Percentiles rank a stretch among this genome's conserved stretches.
Conservation (phyloP, 2,113 vertebrate species). For the Gymnorhina tibicen region DNA sequence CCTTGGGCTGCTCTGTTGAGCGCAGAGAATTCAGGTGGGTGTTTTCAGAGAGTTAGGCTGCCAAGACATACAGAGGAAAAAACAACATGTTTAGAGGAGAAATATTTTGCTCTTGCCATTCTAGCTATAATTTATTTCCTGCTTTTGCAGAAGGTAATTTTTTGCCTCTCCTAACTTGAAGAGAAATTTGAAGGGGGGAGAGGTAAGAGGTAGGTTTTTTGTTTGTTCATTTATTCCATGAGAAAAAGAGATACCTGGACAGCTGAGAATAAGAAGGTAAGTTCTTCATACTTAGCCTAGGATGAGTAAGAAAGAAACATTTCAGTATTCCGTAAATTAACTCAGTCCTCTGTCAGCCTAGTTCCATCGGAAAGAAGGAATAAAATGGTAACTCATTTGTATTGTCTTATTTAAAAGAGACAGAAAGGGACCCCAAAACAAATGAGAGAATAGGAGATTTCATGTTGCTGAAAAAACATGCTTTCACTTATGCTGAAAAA, state of each 20-base stretch:
- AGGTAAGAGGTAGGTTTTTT: not conserved
- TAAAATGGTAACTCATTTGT: not conserved
- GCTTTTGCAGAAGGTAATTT: not conserved
- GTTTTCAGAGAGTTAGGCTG: conserved; percentile 13
- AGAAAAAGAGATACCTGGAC: not conserved
- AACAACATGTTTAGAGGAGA: not conserved
- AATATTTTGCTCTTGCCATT: conserved; percentile 31
- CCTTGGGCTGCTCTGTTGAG: not conserved
- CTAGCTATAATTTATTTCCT: not conserved
- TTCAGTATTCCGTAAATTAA: not conserved
- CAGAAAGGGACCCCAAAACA: not conserved
- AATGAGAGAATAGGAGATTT: not conserved
- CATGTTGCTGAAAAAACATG: not conserved
- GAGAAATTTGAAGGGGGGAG: not conserved
- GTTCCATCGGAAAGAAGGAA: not conserved
- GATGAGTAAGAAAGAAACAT: not conserved
- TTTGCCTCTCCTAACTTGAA: not conserved
- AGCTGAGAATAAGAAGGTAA: not conserved
- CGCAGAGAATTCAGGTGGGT: conserved; percentile 2
- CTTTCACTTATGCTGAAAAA: not conserved
- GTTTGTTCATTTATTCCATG: not conserved
- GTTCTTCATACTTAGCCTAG: not conserved
- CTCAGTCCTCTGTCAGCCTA: not conserved
- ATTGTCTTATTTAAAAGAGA: not conserved
- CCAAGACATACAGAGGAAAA: conserved; percentile 42